A percentile compares a stretch with the other conserved stretches of the same genome.
Evolutionary conservation across 2,888 invertebrate genomes (phyloP).

Genomic region (Melanophora roralis): DNA sequence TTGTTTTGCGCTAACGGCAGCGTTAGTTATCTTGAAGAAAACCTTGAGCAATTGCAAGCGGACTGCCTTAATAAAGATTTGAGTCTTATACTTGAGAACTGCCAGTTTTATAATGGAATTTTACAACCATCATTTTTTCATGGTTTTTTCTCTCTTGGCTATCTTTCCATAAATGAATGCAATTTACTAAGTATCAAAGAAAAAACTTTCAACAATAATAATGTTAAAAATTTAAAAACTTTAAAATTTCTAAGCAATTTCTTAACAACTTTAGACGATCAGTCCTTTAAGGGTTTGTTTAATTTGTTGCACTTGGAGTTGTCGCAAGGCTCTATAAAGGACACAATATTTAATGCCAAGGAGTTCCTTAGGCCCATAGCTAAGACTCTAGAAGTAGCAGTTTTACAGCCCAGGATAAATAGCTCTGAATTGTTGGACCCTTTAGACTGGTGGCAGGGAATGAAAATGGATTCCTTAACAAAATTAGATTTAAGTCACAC

Average conservation of each 20-base stretch:
- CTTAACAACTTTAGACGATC: neutral
- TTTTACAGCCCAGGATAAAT: conserved; percentile 3
- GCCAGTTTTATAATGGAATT: conserved; percentile 27
- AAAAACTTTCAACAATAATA: neutral
- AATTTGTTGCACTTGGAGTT: conserved; percentile 28
- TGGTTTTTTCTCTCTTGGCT: neutral
- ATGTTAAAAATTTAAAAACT: conserved; percentile 21
- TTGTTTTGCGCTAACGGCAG: conserved; percentile 20
- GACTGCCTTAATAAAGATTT: neutral
- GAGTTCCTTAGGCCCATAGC: conserved; percentile 8
- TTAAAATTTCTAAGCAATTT: conserved; percentile 31
- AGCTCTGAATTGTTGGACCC: conserved; percentile 1
- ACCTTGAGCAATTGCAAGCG: neutral
- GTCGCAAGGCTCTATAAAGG: neutral
- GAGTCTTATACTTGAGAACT: conserved; percentile 11
- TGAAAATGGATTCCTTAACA: neutral
- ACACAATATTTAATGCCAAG: neutral
- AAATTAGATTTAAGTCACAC: conserved; percentile 24
- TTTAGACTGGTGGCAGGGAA: conserved; percentile 1
- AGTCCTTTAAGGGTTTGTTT: conserved; percentile 22
- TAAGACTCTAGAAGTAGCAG: neutral
- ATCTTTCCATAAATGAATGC: conserved; percentile 20
- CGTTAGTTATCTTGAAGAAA: conserved; percentile 26
- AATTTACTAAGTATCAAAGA: conserved; percentile 27
- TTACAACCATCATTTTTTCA: conserved; percentile 23